Evolutionary conservation across 2,888 invertebrate species (phyloP), one percentile per base, ranked within the genome.

Genomic region (Temnothorax ravouxi): DNA sequence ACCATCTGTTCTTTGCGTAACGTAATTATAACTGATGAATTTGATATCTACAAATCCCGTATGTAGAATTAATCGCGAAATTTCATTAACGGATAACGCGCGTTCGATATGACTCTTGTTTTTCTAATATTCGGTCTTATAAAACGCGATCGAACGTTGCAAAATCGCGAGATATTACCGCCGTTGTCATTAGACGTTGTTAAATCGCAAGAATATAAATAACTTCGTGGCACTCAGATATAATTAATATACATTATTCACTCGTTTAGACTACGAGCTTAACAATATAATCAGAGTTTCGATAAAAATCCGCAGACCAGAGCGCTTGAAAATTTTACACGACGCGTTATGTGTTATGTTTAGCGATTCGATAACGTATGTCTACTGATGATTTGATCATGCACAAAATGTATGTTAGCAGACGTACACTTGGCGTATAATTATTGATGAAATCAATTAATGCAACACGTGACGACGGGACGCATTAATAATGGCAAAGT

Each of bases 401-500:
- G 3, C 25, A 67, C 13, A 1, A 54, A 29, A 59, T 25, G 59
- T 59, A 3, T 59, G 25, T 6, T 59, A 59, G 59, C 29, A 59
- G 11, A 54, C 38, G 38, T 9, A 18, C 34, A 18, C 34, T 44
- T 1, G 25, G 25, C 15, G 15, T 66, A 25, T 66, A 66, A 47
- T 66, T 47, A 67, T 47, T 67, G 29, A 47, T 67, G 29, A 67
- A 67, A 47, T 29, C 66, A 66, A 47, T 67, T 50, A 67, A 47
- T 67, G 18, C 9, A 29, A 29, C 66, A 29, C 8, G 11, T 18
- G 25, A 67, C 29, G 66, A 67, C 47, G 11, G 18, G 5, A 25
- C 9, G 29, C 66, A 67, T 67, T 67, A 67, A 67, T 67, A 67
- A 67, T 67, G 47, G 15, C 15, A 67, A 67, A 67, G 66, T 67